These are phyloP conservation scores for Sciaenops ocellatus DNA, from an alignment of 2,797 vertebrate species.

Conservation along the genomic window DNA sequence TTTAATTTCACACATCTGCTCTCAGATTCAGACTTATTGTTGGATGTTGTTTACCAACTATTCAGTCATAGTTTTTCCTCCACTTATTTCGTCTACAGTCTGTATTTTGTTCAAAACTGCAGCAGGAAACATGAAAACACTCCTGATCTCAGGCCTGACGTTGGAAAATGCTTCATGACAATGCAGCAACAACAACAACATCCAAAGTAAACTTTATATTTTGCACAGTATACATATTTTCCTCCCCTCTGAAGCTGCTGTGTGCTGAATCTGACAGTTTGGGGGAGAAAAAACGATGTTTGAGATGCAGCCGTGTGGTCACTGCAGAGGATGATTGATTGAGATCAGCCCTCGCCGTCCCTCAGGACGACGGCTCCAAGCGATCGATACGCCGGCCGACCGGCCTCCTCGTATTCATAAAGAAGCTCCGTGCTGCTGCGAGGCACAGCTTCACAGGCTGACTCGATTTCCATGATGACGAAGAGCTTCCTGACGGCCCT, in stretches of 20 bases:
- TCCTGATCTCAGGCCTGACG: background rate
- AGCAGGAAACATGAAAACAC: too few relatives aligned
- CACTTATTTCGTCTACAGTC: too few relatives aligned
- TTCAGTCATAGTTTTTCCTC: too few relatives aligned
- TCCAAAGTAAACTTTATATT: constrained; percentile 25
- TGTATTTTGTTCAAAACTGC: too few relatives aligned
- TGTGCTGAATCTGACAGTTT: constrained; percentile 42
- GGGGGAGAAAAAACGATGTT: constrained; percentile 21
- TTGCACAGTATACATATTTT: constrained; percentile 34
- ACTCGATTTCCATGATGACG: background rate
- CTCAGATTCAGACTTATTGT: too few relatives aligned
- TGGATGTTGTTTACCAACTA: too few relatives aligned
- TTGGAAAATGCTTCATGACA: background rate
- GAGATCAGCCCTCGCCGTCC: constrained; percentile 32
- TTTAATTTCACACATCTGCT: too few relatives aligned
- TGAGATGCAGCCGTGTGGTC: constrained; percentile 17
- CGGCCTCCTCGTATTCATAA: constrained; percentile 8
- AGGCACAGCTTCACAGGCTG: background rate
- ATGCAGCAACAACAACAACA: background rate
- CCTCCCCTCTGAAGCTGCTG: constrained; percentile 5
- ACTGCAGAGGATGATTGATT: constrained; percentile 59
- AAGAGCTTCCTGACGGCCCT: constrained; percentile 6
- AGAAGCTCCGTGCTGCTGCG: constrained; percentile 3
- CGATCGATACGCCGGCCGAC: constrained; percentile 24
- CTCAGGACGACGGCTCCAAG: background rate